Evolutionary conservation across 2,113 vertebrate genomes (phyloP).

Genomic region (Columbina picui): DNA sequence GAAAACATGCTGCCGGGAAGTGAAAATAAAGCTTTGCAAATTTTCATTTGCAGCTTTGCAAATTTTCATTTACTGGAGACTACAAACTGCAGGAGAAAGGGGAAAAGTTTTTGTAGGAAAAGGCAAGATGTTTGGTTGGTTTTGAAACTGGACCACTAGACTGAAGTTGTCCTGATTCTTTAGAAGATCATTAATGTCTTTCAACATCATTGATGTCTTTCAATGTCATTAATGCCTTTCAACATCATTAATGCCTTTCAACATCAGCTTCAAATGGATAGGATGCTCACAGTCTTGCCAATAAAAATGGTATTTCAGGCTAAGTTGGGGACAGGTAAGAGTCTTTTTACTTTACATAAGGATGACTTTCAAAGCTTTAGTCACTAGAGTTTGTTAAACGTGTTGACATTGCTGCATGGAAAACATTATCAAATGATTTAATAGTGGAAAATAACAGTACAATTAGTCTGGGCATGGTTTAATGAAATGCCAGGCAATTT

Average conservation of each 20-base stretch:
- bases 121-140: accelerated
- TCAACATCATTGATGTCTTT: not conserved
- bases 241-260: not conserved
- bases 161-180: not conserved
- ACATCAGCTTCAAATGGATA: not conserved
- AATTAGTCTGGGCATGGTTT: constrained; percentile 4
- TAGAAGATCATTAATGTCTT: not conserved
- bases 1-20: not conserved
- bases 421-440: not conserved
- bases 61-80: not conserved
- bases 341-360: not conserved
- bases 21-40: not conserved
- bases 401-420: not conserved
- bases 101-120: not conserved
- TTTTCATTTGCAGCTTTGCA: not conserved
- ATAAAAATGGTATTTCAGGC: not conserved
- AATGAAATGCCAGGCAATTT: constrained; percentile 31
- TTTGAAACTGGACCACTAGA: not conserved
- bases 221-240: not conserved
- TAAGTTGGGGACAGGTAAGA: not conserved
- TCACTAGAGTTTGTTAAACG: not conserved
- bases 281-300: not conserved
- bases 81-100: not conserved
- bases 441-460: not conserved
- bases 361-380: not conserved